phyloP scores from a whole-genome alignment of 2,113 vertebrate species.

The Silurus asotus region DNA sequence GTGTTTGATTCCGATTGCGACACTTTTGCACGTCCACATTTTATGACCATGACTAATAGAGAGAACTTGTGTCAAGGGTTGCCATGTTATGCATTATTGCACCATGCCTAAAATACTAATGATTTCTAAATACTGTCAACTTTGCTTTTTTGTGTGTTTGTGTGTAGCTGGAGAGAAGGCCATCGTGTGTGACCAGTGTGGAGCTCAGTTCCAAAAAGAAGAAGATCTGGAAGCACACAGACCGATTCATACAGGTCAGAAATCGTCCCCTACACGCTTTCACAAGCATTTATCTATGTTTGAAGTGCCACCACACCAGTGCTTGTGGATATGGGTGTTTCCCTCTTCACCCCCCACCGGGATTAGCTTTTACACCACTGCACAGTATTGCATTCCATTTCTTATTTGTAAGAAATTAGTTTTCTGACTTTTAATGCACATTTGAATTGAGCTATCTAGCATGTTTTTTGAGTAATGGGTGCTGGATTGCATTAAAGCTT shows the following conservation, averaged over 20 bases:
- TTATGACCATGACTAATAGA: conserved; percentile 13
- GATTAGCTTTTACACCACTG: no score
- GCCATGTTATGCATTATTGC: neutral
- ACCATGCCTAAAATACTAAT: neutral
- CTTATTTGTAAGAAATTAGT: neutral
- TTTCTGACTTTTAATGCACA: neutral
- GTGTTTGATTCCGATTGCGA: conserved; percentile 32
- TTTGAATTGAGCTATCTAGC: neutral
- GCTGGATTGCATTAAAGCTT: neutral
- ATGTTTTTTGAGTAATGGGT: neutral
- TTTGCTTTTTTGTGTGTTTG: conserved; percentile 4
- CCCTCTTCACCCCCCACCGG: no score
- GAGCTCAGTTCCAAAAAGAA: conserved; percentile 95
- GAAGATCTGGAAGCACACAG: conserved; percentile 93
- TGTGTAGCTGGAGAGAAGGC: conserved; percentile 91
- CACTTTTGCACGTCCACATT: conserved; percentile 36
- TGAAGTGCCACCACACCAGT: no score
- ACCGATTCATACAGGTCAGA: conserved; percentile 92
- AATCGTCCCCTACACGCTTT: neutral
- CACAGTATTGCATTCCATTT: no score
- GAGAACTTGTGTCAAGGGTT: neutral
- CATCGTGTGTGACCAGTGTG: conserved; percentile 96
- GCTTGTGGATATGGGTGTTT: neutral
- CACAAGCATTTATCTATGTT: neutral
- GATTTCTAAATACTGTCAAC: neutral